A percentile compares a stretch with the other conserved stretches of the same genome.
These are phyloP conservation scores for Aurelia aurita DNA, from an alignment of 30 jellyfish, hydroid and myxozoan species.

Conservation along the genomic window DNA sequence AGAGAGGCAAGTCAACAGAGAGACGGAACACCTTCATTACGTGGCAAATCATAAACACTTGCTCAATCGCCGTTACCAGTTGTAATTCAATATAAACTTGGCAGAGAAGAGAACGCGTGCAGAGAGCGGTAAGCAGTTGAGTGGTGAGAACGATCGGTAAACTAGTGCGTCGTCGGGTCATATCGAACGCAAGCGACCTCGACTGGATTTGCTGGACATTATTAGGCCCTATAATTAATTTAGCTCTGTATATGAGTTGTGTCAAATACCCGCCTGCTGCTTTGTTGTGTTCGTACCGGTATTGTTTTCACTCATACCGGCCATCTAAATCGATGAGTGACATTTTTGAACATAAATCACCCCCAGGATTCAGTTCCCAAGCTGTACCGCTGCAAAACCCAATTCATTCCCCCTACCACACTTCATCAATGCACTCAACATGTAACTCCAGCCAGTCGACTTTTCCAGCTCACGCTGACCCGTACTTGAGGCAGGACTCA, in stretches of 20 bases:
- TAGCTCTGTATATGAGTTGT: slow-evolving; percentile 62
- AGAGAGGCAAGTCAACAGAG: too few relatives aligned
- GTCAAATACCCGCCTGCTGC: slow-evolving; percentile 34
- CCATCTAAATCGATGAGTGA: slow-evolving; percentile 71
- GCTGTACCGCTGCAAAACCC: slow-evolving; percentile 50
- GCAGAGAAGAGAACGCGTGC: not conserved
- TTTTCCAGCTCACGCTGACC: slow-evolving; percentile 91
- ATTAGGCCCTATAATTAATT: slow-evolving; percentile 21
- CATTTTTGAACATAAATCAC: slow-evolving; percentile 75
- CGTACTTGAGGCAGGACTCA: slow-evolving; percentile 86
- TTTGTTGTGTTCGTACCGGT: slow-evolving; percentile 48
- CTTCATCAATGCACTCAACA: slow-evolving; percentile 86
- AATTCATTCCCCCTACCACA: slow-evolving; percentile 74
- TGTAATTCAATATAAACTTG: not conserved
- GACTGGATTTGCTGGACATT: too few relatives aligned
- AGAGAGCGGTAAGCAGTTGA: not conserved
- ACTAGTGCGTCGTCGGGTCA: not conserved
- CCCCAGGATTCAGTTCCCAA: slow-evolving; percentile 30
- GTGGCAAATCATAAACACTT: too few relatives aligned
- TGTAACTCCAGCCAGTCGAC: slow-evolving; percentile 88
- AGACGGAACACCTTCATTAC: too few relatives aligned
- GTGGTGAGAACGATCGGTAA: not conserved
- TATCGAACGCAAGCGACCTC: slow-evolving; percentile 1
- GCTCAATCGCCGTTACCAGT: not conserved
- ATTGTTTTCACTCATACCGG: slow-evolving; percentile 50